Base-by-base conservation (phyloP, 2,888 invertebrate species). In the Tetanocera ferruginea region DNA sequence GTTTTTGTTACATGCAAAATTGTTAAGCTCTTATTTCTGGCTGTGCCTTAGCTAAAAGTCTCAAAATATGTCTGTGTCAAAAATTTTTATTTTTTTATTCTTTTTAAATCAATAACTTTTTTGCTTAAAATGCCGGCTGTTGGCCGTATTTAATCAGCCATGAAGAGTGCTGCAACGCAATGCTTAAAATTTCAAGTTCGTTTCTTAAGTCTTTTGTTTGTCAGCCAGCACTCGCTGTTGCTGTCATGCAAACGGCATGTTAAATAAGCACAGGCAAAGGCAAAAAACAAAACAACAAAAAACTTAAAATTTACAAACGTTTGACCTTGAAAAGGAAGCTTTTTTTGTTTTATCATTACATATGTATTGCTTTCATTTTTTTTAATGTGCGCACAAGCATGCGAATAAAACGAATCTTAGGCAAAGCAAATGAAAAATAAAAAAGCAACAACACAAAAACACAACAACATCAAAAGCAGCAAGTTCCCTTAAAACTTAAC, bases 191-290 rank as follows among this genome's bases (percentile, higher is more conserved):
- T 5, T n/a, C 43, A 67, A 19, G 76, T 67, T 64, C 49, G 70
- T 79, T 28, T 64, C 60, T 71, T 76, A 66, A 76, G 76, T 78
- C 78, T 78, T 78, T 78, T 76, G 78, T 73, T 73, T n/a, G 57
- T n/a, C 49, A 43, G 49, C 25, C 14, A 49, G 8, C 43, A 11
- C 25, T 28, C 28, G 4, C 3, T 8, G 57, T 23, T 28, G 57
- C 19, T 19, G 19, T 23, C 57, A 60, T 14, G 4, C 43, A 43
- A 11, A 43, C 43, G 43, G 43, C 43, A 43, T 43, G 14, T 43
- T 43, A 43, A 43, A 43, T 43, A 43, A 43, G 11, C 43, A 43
- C 11, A 11, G 11, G 14, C 43, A 43, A 25, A 14, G 19, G 23
- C 19, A 28, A 60, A 3, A 60, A 14, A 19, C 11, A 19, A 6